Base-by-base conservation (phyloP, 2,797 vertebrate species). In the Mergus octosetaceus region DNA sequence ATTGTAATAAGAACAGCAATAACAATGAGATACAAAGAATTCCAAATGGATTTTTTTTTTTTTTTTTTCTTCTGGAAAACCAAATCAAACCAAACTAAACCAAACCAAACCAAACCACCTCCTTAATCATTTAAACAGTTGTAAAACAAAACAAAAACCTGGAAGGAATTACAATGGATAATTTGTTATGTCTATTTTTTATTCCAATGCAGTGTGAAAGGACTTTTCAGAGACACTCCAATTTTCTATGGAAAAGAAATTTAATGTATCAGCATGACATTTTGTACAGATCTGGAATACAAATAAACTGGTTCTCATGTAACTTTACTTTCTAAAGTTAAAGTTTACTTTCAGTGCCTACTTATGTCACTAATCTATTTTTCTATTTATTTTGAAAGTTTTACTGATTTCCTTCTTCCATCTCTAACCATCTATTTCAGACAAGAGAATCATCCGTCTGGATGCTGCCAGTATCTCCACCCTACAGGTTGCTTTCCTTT, bases 361-460 rank as follows among this genome's bases (percentile, higher is more conserved):
- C 5, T 60, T 7, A 38, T 60, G 4, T 4, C 1, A 19, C 39
- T 87, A 57, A 24, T 3, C 0, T 10, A 36, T 2, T 34, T 11
- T 45, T n/a, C 17, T 6, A 9, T 45, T 64, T 11, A 12, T 66
- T 86, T 83, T 66, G 4, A 0, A 3, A 3, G 7, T 36, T 91
- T 69, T 51, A 15, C 11, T 61, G 16, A 39, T 86, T 89, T 88
- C 11, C 2, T 64, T 84, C 39, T 90, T 75, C 11, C 8, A 7
- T 39, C n/a, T 7, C 16, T 79, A 32, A 9, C 78, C 3, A n/a
- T 54, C 5, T 45, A 2, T 73, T 90, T 78, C 81, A 56, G 14
- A 36, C 10, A 51, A 6, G 11, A 62, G 22, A 66, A 76, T 0
- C 4, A 51, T 39, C 2, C 36, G 6, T 65, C 47, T 53, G 5